A percentile compares a stretch with the other conserved stretches of the same genome.
Evolutionary conservation across 2,888 invertebrate species (phyloP).

Genomic region (Cotesia congregata): DNA sequence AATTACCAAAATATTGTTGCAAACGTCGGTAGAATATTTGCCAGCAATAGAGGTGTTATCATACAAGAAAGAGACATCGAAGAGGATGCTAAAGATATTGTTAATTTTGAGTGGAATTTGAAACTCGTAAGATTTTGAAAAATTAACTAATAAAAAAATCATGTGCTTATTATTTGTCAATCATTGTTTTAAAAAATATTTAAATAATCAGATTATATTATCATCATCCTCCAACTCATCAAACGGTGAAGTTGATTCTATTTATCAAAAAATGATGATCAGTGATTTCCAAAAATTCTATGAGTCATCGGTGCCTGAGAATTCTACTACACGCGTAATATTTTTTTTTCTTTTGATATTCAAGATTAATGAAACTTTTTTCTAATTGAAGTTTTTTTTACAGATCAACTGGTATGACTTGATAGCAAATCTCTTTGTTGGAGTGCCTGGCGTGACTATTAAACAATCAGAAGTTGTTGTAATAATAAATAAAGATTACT

Average conservation of each 20-base stretch:
- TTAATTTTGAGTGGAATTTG: constrained; percentile 23
- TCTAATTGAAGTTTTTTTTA: neutral
- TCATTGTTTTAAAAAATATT: neutral
- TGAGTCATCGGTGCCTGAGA: neutral
- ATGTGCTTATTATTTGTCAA: neutral
- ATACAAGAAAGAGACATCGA: constrained; percentile 13
- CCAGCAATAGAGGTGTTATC: constrained; percentile 3
- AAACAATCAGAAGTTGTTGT: constrained; percentile 10
- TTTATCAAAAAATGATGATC: neutral
- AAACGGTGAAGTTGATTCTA: neutral
- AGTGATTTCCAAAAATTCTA: neutral
- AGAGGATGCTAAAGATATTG: constrained; percentile 22
- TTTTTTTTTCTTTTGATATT: neutral
- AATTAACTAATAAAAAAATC: neutral
- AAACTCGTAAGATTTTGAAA: constrained; percentile 8
- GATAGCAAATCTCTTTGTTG: neutral
- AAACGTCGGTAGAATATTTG: constrained; percentile 13
- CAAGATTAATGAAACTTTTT: neutral
- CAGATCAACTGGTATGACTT: constrained; percentile 20
- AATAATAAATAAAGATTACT: neutral
- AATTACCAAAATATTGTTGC: constrained; percentile 19
- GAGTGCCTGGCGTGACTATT: neutral
- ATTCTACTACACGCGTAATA: neutral
- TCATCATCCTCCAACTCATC: neutral
- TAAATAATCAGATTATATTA: neutral